Evolutionary conservation across 1,140 invertebrate genomes (phyloP), one percentile per base, ranked within the genome.

Genomic region (Zaprionus vittiger): DNA sequence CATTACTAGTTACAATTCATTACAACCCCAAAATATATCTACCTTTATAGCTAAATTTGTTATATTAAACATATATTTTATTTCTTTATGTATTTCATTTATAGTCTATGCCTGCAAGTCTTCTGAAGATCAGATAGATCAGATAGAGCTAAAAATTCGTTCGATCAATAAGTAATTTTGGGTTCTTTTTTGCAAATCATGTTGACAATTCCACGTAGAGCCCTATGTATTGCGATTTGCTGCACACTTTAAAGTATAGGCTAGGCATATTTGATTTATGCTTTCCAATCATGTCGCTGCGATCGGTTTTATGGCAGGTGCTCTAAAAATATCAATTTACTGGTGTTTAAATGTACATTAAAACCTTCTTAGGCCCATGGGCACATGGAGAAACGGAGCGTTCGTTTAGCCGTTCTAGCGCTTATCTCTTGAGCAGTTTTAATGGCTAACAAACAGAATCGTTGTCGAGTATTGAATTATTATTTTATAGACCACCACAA

Each of bases 251-350:
- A 59, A 44, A 47, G 37, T 44, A 64, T 65, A 63, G 61, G 26
- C 37, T 72, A 22, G 26, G 20, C 49, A 62, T 34, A 3, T 20
- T 52, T 73, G 75, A 77, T 77, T 77, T 73, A 77, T 77, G 75
- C 54, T 54, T 56, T 52, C 49, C 57, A 77, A 73, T 69, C 54
- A 41, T 64, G n/a, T 49, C 26, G 26, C 59, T 66, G 69, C 47
- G 70, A 60, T 55, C 65, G 57, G 57, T 52, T 87, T 89, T 90
- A 89, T 85, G 85, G 56, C 79, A 79, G 79, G 84, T 89, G 84
- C 85, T 89, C 81, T 90, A 77, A 90, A 89, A 79, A 84, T 89
- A 77, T 69, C 84, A 84, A 90, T 89, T 87, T 89, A 81, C 62
- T 69, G 74, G 72, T 90, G 81, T 77, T 89, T 89, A 89, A 89